Percentiles rank a stretch among this genome's conserved stretches.
phyloP scores from a whole-genome alignment of 2,888 invertebrate species.

The Gerosis bhagava region DNA sequence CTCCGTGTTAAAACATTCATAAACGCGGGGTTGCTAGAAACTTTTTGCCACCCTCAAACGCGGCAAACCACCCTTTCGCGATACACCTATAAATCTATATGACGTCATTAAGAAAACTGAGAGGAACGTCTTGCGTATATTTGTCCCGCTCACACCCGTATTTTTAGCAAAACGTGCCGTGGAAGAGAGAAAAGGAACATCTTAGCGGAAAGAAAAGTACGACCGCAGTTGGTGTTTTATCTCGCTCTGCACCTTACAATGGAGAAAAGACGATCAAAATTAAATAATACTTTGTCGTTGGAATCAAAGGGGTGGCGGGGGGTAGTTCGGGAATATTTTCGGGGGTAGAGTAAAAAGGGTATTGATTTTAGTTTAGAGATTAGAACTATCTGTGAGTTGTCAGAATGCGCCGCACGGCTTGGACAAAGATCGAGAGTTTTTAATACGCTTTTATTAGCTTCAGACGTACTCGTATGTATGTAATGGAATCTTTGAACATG shows the following conservation, averaged over 20 bases:
- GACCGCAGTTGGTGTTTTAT: slow-evolving; percentile 51
- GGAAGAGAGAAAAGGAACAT: slow-evolving; percentile 53
- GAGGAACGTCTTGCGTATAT: slow-evolving; percentile 67
- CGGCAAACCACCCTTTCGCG: slow-evolving; percentile 44
- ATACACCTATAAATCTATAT: slow-evolving; percentile 79
- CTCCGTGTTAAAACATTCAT: slow-evolving; percentile 58
- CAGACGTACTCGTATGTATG: too few relatives aligned
- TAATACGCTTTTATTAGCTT: too few relatives aligned
- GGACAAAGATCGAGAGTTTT: too few relatives aligned
- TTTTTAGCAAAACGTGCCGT: slow-evolving; percentile 39
- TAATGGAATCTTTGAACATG: too few relatives aligned
- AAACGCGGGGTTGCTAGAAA: slow-evolving; percentile 60
- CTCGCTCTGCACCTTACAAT: slow-evolving; percentile 72
- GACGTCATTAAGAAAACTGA: slow-evolving; percentile 78
- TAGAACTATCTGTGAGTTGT: too few relatives aligned
- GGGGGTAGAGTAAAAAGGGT: slow-evolving; percentile 76
- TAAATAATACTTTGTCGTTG: slow-evolving; percentile 82
- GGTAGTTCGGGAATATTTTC: slow-evolving; percentile 67
- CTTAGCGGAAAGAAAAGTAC: slow-evolving; percentile 61
- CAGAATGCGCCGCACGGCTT: too few relatives aligned
- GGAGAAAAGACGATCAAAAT: slow-evolving; percentile 78
- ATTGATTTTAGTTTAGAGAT: slow-evolving; percentile 76
- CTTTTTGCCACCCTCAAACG: slow-evolving; percentile 55
- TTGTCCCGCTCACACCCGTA: slow-evolving; percentile 53
- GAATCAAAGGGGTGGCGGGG: slow-evolving; percentile 67